Percentiles rank a stretch among this genome's conserved stretches.
phyloP scores from a whole-genome alignment of 2,888 invertebrate genomes.

The Frankliniella intonsa region DNA sequence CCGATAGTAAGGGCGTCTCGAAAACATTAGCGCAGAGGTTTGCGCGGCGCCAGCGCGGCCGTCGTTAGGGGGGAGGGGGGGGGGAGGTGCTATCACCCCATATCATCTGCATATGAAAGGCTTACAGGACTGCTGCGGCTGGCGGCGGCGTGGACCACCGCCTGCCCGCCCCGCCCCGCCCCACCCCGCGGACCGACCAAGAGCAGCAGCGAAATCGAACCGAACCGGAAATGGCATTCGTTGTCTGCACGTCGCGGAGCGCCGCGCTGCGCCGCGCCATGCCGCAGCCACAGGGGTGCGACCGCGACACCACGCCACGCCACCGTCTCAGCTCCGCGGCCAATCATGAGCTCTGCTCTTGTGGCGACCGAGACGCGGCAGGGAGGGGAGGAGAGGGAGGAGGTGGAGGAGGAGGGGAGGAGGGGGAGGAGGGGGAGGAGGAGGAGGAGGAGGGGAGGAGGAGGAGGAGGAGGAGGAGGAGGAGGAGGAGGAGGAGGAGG shows the following conservation, averaged over 20 bases:
- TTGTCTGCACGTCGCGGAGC: neutral
- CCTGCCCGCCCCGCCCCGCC: neutral
- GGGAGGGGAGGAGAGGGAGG: neutral
- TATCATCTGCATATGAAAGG: slow-evolving; percentile 26
- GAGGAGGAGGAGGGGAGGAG: too few relatives aligned
- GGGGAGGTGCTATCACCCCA: neutral
- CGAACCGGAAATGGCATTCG: slow-evolving; percentile 12
- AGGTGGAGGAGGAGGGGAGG: neutral
- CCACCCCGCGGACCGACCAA: neutral
- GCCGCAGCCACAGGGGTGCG: too few relatives aligned
- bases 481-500: neutral
- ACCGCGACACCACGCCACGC: too few relatives aligned
- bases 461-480: neutral
- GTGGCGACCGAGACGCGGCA: neutral
- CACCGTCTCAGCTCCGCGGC: too few relatives aligned
- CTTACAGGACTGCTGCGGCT: neutral
- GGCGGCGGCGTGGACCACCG: neutral
- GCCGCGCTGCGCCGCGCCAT: too few relatives aligned
- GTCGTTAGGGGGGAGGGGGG: neutral
- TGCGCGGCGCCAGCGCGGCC: neutral
- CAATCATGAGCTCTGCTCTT: neutral
- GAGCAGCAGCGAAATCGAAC: neutral
- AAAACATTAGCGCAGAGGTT: neutral
- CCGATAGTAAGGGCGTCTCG: neutral
- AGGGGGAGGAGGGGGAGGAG: too few relatives aligned